Evolutionary conservation across 2,888 invertebrate species (phyloP), one percentile per base, ranked within the genome.

Genomic region (Lepidochrysops patricia): DNA sequence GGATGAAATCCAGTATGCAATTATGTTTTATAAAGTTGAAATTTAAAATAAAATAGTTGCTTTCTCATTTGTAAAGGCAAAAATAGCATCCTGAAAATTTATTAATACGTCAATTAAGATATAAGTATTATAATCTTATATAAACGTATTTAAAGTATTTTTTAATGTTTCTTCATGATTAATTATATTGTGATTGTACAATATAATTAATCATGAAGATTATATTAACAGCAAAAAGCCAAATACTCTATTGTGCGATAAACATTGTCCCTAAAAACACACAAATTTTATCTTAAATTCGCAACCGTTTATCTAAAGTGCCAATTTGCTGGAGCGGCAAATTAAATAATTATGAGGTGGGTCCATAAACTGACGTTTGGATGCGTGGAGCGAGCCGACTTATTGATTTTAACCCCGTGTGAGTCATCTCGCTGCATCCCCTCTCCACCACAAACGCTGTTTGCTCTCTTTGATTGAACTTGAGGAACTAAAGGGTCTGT

Each of bases 351-450:
- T 50, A 50, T 50, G 26, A 29, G 58, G 57, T 56, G 26, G 50
- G 63, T 61, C 62, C 66, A 66, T 65, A 66, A 66, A 63, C 60
- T 61, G 66, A 63, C 66, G 58, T 65, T 64, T 58, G 62, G 62
- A 35, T 62, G 63, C 65, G 60, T 61, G 56, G 37, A 52, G 61
- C 67, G 64, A 61, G 61, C 64, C 67, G 67, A 69, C 78, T 82
- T 88, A 88, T 89, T 87, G 88, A 88, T 89, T 89, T 74, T 75
- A 80, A 77, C 71, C 79, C 78, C 67, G 72, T 72, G 77, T 87
- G 86, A 87, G 77, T 88, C 85, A 86, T 82, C 80, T 77, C 75
- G 56, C 60, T 66, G 69, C 67, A 67, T 57, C 62, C 70, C 75
- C 74, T 73, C 75, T 62, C 69, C 71, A 73, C 74, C 71, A 68